These are phyloP conservation scores for Gadus macrocephalus DNA, from an alignment of 2,113 vertebrate genomes.

Conservation along the genomic window DNA sequence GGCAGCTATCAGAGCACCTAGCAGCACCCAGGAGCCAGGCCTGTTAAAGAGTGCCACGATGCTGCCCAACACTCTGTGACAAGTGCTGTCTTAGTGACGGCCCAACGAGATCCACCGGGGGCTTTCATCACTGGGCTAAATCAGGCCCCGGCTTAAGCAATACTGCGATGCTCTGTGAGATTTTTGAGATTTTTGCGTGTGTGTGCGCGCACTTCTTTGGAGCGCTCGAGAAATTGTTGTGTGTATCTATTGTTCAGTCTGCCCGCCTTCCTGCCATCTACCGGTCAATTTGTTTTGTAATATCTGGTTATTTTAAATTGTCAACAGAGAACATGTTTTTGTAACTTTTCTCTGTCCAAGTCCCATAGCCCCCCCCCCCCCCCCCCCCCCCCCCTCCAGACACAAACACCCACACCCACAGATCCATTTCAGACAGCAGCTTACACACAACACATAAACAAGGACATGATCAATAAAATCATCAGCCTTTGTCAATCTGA, in stretches of 20 bases:
- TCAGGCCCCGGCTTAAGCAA: neutral
- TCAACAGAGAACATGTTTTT: slow-evolving; percentile 25
- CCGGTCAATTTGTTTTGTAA: slow-evolving; percentile 10
- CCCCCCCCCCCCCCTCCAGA: neutral
- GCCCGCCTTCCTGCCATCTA: neutral
- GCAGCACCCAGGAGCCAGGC: neutral
- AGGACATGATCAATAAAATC: slow-evolving; percentile 40
- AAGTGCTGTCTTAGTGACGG: neutral
- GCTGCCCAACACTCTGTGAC: neutral
- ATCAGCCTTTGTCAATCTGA: slow-evolving; percentile 24
- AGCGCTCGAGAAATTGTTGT: neutral
- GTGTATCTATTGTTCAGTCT: neutral
- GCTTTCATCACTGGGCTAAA: neutral
- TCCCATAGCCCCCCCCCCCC: neutral
- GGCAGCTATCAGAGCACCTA: neutral
- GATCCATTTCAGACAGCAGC: neutral
- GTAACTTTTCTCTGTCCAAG: slow-evolving; percentile 11
- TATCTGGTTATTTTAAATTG: slow-evolving; percentile 20
- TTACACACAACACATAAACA: slow-evolving; percentile 4
- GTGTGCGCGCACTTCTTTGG: neutral
- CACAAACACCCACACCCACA: neutral
- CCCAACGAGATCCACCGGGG: neutral
- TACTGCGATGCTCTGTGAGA: neutral
- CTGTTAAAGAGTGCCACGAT: neutral
- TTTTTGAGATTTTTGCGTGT: neutral